Conservation (phyloP, 2,888 invertebrate genomes). For the Strigamia maritima region DNA sequence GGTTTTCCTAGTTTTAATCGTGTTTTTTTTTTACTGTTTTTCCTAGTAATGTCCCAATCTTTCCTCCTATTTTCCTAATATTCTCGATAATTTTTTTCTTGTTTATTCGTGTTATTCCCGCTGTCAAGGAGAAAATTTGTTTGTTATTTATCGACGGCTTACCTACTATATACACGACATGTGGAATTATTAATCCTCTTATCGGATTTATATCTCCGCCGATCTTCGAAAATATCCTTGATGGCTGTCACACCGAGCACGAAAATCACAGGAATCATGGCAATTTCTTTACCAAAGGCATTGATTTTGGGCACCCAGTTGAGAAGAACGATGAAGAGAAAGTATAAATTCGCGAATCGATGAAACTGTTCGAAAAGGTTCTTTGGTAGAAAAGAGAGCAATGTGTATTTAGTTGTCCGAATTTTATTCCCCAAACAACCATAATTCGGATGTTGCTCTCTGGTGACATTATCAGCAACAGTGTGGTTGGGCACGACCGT, state of each 20-base stretch:
- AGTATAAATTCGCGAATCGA: slow-evolving; percentile 95
- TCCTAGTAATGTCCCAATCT: no score
- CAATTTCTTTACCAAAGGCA: slow-evolving; percentile 92
- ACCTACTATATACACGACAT: slow-evolving; percentile 89
- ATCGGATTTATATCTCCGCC: slow-evolving; percentile 82
- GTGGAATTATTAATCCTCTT: slow-evolving; percentile 89
- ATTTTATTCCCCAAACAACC: slow-evolving; percentile 76
- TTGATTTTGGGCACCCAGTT: slow-evolving; percentile 94
- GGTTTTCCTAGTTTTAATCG: no score
- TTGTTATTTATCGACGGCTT: slow-evolving; percentile 52
- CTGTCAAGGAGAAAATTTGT: no score
- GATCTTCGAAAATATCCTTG: slow-evolving; percentile 92
- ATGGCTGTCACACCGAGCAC: slow-evolving; percentile 90
- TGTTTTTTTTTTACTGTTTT: no score
- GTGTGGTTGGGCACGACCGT: slow-evolving; percentile 78
- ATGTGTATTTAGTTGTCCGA: slow-evolving; percentile 90
- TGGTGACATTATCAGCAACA: slow-evolving; percentile 71
- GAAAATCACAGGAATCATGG: slow-evolving; percentile 91
- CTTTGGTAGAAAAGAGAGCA: slow-evolving; percentile 89
- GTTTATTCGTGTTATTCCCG: no score
- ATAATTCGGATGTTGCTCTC: slow-evolving; percentile 79
- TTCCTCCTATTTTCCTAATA: no score
- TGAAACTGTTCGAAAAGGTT: slow-evolving; percentile 97
- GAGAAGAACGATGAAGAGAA: slow-evolving; percentile 90
- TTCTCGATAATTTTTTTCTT: no score